These are phyloP conservation scores for Vanessa tameamea DNA, from an alignment of 1,140 invertebrate genomes.

Conservation along the genomic window DNA sequence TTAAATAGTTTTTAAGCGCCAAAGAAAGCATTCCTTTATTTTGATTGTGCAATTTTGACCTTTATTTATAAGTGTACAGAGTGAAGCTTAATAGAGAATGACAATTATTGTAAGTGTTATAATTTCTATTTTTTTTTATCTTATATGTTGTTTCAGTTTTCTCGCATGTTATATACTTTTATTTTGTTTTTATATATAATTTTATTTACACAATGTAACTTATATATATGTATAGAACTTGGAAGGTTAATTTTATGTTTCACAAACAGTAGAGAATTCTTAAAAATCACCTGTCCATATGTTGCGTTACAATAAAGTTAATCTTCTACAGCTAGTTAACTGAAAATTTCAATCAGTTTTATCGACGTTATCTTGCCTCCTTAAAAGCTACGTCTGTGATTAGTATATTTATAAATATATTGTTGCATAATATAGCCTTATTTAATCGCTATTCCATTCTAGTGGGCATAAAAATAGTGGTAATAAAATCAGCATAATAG, in stretches of 20 bases:
- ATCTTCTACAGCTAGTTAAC: conserved; percentile 47
- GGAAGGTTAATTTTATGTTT: conserved; percentile 50
- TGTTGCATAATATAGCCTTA: conserved; percentile 49
- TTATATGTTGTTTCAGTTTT: conserved; percentile 42
- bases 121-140: conserved; percentile 50
- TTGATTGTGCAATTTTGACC: conserved; percentile 72
- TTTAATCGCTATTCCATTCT: conserved; percentile 34
- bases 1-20: conserved; percentile 63
- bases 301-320: conserved; percentile 42
- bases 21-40: conserved; percentile 68
- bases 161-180: conserved; percentile 50
- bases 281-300: conserved; percentile 38
- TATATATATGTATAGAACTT: conserved; percentile 35
- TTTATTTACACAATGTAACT: conserved; percentile 25
- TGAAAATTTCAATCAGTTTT: conserved; percentile 27
- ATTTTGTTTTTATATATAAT: conserved; percentile 41
- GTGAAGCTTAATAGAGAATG: conserved; percentile 38
- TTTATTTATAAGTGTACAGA: conserved; percentile 54
- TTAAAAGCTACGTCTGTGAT: conserved; percentile 68
- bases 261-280: conserved; percentile 8
- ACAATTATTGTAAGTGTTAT: conserved; percentile 52
- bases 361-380: conserved; percentile 55
- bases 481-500: conserved; percentile 10
- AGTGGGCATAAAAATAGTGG: background rate
- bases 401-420: conserved; percentile 47